A percentile compares a stretch with the other conserved stretches of the same genome.
Conservation (phyloP, 2,888 invertebrate genomes). For the Eudasyphora cyanicolor region DNA sequence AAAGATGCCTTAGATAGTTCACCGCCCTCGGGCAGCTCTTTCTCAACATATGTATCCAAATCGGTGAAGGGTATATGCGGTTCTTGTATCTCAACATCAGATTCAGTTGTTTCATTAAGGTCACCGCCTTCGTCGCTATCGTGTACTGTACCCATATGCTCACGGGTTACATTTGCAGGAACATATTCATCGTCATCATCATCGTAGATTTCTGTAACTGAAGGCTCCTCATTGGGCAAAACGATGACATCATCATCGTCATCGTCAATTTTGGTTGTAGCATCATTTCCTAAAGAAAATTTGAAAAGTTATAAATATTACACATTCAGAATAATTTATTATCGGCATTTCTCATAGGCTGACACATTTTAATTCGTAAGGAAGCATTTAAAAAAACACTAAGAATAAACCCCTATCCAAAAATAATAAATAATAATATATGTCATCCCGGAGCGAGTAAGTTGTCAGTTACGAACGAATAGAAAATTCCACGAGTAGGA, state of each 20-base stretch:
- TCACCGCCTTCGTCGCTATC: slow-evolving; percentile 55
- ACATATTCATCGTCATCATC: slow-evolving; percentile 82
- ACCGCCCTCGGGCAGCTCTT: slow-evolving; percentile 70
- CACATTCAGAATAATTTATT: no score
- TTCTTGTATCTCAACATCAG: slow-evolving; percentile 80
- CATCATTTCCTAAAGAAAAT: not conserved
- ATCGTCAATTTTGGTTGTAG: slow-evolving; percentile 76
- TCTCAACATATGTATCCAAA: slow-evolving; percentile 78
- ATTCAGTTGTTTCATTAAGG: slow-evolving; percentile 72
- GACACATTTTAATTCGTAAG: no score
- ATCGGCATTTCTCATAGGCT: not conserved
- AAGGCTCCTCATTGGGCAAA: slow-evolving; percentile 84
- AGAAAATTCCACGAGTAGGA: no score
- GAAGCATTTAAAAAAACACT: no score
- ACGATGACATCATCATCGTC: slow-evolving; percentile 87
- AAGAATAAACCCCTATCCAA: no score
- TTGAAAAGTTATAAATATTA: no score
- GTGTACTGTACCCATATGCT: slow-evolving; percentile 67
- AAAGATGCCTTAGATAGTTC: slow-evolving; percentile 73
- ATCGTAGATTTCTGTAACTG: slow-evolving; percentile 82
- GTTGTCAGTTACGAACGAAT: no score
- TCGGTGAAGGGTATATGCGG: slow-evolving; percentile 80
- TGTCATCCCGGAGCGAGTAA: no score
- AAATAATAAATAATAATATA: no score
- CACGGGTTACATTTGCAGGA: slow-evolving; percentile 70